These are phyloP conservation scores for Chaetoderma sp. DNA, from an alignment of 2,888 invertebrate species.

Conservation along the genomic window DNA sequence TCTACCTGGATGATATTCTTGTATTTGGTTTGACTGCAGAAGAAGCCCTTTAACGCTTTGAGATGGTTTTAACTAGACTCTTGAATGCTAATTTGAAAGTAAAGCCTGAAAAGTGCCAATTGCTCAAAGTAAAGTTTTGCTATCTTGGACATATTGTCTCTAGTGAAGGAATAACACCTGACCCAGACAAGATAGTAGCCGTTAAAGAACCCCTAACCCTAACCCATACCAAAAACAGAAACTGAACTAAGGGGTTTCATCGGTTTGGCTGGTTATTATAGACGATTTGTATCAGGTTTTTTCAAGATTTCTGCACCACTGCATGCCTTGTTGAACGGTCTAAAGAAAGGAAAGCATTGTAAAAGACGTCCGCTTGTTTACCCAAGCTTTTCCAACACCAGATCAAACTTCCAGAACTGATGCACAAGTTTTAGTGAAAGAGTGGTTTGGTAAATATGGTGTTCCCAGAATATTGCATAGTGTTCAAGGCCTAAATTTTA, in stretches of 20 bases:
- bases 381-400: constrained; percentile 3
- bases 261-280: neutral
- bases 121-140: neutral
- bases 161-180: neutral
- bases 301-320: neutral
- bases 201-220: constrained; percentile 11
- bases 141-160: constrained; percentile 8
- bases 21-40: constrained; percentile 4
- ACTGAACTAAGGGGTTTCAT: neutral
- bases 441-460: constrained; percentile 20
- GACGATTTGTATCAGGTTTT: neutral
- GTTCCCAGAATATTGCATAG: constrained; percentile 7
- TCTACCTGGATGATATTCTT: constrained; percentile 8
- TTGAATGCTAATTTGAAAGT: neutral
- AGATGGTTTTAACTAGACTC: neutral
- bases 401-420: constrained; percentile 17
- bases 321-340: neutral
- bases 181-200: constrained; percentile 16
- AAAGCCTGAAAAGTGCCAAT: constrained; percentile 7
- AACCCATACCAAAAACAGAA: too few species aligned
- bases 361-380: too few species aligned
- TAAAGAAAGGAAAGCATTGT: too few species aligned
- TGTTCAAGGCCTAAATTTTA: constrained; percentile 13
- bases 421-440: constrained; percentile 8
- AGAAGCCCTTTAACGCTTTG: constrained; percentile 1